phyloP scores from a whole-genome alignment of 2,797 vertebrate genomes.

The Mus caroli region DNA sequence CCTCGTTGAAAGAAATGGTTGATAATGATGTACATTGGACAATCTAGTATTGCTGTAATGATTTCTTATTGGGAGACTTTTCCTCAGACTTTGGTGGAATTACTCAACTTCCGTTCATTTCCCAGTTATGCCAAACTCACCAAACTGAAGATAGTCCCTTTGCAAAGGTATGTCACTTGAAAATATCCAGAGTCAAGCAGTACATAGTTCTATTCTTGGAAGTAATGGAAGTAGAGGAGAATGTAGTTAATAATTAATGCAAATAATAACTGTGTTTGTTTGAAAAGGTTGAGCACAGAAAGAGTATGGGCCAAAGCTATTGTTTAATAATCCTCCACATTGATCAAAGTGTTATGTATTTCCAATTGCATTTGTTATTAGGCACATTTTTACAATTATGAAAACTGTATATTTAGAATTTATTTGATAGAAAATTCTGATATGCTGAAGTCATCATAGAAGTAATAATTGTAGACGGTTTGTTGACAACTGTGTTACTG shows the following conservation, averaged over 20 bases:
- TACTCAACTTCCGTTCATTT: neutral
- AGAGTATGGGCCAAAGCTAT: neutral
- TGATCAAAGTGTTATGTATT: neutral
- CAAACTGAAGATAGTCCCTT: neutral
- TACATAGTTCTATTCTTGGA: neutral
- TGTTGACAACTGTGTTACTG: neutral
- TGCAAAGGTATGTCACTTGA: neutral
- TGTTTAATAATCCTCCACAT: neutral
- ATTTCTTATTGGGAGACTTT: neutral
- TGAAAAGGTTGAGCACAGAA: neutral
- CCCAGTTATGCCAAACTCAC: neutral
- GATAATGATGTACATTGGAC: neutral
- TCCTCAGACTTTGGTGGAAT: neutral
- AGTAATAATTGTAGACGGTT: conserved; percentile 10
- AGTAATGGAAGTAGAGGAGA: neutral
- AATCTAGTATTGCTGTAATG: neutral
- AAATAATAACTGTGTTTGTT: conserved; percentile 1
- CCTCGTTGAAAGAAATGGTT: neutral
- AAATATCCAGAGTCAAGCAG: neutral
- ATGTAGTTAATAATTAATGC: neutral
- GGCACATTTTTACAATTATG: neutral
- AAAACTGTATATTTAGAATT: neutral
- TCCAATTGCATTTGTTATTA: neutral
- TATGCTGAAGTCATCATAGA: neutral
- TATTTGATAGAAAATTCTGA: neutral